A percentile compares a stretch with the other conserved stretches of the same genome.
phyloP scores from a whole-genome alignment of 2,113 vertebrate species.

The Arenaria interpres region DNA sequence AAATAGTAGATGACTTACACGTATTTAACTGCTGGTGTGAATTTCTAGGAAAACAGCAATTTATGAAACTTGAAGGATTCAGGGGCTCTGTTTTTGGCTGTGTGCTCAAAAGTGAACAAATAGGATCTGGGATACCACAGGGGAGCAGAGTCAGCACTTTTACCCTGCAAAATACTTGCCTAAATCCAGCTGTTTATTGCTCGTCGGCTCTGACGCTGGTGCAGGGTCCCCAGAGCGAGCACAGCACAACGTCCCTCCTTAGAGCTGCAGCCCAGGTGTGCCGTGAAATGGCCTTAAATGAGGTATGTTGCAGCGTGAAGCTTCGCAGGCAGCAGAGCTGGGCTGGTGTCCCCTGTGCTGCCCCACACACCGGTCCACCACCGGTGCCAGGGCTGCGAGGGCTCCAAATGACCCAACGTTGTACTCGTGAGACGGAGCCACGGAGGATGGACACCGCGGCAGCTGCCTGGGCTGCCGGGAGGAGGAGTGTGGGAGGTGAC shows the following conservation, averaged over 20 bases:
- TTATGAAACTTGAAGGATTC: background rate
- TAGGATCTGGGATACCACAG: background rate
- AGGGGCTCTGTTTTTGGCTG: background rate
- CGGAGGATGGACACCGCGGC: fast-evolving
- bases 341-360: background rate
- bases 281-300: fast-evolving
- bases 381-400: background rate
- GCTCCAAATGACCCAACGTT: fast-evolving
- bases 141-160: background rate
- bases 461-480: background rate
- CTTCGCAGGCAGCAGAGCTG: background rate
- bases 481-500: background rate
- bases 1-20: background rate
- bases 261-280: fast-evolving
- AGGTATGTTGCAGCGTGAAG: background rate
- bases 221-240: background rate
- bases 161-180: background rate
- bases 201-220: background rate
- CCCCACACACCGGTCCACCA: background rate
- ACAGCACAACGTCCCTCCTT: background rate
- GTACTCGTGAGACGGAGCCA: background rate
- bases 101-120: background rate
- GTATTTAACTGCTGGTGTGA: background rate
- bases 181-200: background rate
- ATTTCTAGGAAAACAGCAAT: background rate